Evolutionary conservation across 2,797 vertebrate genomes (phyloP), one percentile per base, ranked within the genome.

Genomic region (Epinephelus malabaricus): DNA sequence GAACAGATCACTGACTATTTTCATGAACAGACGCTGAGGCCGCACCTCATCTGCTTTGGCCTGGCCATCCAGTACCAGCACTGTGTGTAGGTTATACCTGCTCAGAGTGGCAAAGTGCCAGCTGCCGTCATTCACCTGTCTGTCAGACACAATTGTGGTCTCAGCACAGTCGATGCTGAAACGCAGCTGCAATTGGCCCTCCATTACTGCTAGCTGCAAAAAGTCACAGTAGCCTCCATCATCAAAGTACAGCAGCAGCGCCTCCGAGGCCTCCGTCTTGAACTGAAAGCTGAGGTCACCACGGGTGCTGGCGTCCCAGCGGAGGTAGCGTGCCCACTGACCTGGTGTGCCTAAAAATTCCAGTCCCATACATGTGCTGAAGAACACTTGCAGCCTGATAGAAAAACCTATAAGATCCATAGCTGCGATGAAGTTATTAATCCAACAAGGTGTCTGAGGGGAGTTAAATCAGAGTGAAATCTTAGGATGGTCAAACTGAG

Each of bases 171-270:
- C 98, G 64, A 99, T 96, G 55, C 98, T 98, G 88, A 99, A 97
- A 76, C 95, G 97, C 69, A 99, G 96, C 91, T 97, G 98, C 88
- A 99, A 94, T 1, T 94, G 96, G 47, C 98, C 98, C 56, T 97
- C 97, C 23, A 92, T 97, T 79, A 99, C 95, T 11, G 96, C 95
- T 64, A 99, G 95, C 92, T 98, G 98, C 88, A 99, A 95, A 91
- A 99, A 99, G 95, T 99, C 98, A 78, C 98, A 99, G 94, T 98
- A 98, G 40, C 98, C 98, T 0, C 97, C 97, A 1, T 99, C 98
- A 9, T 99, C 98, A 45, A 99, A 97, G 93, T 99, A 99, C 83
- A 99, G 94, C 40, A 99, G 95, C 86, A 99, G 96, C 21, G 97
- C 97, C 17, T 97, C 95, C 30, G 98, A 97, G 21, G 96, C 93